phyloP scores from a whole-genome alignment of 2,113 vertebrate species.

The Hassar affinis region DNA sequence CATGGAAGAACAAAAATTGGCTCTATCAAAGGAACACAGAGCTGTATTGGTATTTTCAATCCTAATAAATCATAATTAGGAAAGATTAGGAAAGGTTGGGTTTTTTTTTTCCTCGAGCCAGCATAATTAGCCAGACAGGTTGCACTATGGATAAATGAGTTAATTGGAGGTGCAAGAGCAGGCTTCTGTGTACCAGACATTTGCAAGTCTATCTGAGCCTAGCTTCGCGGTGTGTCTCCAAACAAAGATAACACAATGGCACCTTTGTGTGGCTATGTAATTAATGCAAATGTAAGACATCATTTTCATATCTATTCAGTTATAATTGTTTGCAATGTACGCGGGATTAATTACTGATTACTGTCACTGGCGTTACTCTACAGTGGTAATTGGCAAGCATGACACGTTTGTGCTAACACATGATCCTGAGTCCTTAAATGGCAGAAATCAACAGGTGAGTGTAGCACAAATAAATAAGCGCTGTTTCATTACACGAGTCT shows the following conservation, averaged over 20 bases:
- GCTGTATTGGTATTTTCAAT: neutral
- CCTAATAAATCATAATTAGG: neutral
- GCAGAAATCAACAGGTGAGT: conserved; percentile 12
- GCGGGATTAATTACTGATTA: conserved; percentile 72
- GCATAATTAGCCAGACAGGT: conserved; percentile 68
- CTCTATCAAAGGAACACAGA: neutral
- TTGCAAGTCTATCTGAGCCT: conserved; percentile 60
- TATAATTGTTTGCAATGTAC: conserved; percentile 72
- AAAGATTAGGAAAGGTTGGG: conserved; percentile 4
- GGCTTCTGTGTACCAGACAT: conserved; percentile 59
- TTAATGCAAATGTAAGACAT: conserved; percentile 68
- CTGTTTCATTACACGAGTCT: neutral
- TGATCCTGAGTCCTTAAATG: conserved; percentile 25
- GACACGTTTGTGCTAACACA: conserved; percentile 36
- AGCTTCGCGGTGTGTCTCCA: conserved; percentile 63
- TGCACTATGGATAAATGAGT: conserved; percentile 74
- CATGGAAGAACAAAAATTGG: neutral
- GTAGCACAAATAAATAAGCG: conserved; percentile 8
- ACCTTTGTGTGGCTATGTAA: conserved; percentile 69
- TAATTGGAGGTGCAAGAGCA: conserved; percentile 67
- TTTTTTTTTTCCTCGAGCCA: neutral
- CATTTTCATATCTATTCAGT: conserved; percentile 65
- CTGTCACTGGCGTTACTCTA: conserved; percentile 63
- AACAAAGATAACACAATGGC: conserved; percentile 66
- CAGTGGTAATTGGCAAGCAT: conserved; percentile 31